These are phyloP conservation scores for Sinopyrophorus schimmeli DNA, from an alignment of 2,888 invertebrate genomes.

Conservation along the genomic window DNA sequence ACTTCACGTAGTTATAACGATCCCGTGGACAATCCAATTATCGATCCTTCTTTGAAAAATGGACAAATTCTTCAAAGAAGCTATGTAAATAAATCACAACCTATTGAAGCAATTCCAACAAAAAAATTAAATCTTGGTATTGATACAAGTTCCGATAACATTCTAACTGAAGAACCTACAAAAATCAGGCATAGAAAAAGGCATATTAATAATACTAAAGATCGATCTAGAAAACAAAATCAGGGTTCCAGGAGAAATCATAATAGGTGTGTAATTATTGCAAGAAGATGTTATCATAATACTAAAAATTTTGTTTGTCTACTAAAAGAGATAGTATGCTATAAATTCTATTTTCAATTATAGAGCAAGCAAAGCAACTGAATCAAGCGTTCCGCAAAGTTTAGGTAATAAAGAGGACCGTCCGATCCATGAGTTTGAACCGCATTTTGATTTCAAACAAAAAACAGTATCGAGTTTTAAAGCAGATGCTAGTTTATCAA, in stretches of 20 bases:
- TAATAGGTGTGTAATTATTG: neutral
- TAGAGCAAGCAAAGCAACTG: too few relatives aligned
- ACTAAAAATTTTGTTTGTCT: too few relatives aligned
- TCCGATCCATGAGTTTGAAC: slow-evolving; percentile 66
- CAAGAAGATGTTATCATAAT: too few relatives aligned
- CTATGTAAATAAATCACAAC: too few relatives aligned
- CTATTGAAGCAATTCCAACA: neutral
- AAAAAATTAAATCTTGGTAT: too few relatives aligned
- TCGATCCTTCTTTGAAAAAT: slow-evolving; percentile 35
- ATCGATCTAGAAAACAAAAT: neutral
- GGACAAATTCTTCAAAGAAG: slow-evolving; percentile 36
- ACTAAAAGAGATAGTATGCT: too few relatives aligned
- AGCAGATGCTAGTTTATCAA: slow-evolving; percentile 9
- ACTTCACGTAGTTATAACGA: slow-evolving; percentile 47
- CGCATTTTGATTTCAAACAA: slow-evolving; percentile 60
- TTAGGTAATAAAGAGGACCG: slow-evolving; percentile 47
- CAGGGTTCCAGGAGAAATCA: slow-evolving; percentile 31
- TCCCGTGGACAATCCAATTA: slow-evolving; percentile 42
- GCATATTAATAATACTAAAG: slow-evolving; percentile 5
- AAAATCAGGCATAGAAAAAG: slow-evolving; percentile 21
- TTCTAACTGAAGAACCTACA: slow-evolving; percentile 1
- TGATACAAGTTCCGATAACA: neutral
- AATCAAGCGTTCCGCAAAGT: neutral
- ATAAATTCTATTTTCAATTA: too few relatives aligned
- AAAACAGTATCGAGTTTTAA: slow-evolving; percentile 36